phyloP scores from a whole-genome alignment of 2,113 vertebrate species.

The Pteruthius melanotis region DNA sequence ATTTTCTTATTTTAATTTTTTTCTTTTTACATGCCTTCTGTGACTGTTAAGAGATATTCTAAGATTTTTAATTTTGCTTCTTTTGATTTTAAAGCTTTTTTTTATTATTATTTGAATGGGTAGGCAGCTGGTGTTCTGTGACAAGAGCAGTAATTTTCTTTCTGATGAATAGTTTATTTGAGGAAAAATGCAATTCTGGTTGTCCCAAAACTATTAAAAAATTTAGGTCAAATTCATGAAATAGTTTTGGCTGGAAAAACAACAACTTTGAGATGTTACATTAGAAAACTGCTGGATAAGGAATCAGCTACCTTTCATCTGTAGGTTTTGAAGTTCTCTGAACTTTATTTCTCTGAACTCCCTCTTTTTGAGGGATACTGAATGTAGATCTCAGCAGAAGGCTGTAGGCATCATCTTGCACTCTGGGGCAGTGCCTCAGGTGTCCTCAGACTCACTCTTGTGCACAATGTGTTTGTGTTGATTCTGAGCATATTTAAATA shows the following conservation, averaged over 20 bases:
- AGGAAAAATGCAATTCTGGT: slow-evolving; percentile 51
- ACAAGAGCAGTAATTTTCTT: slow-evolving; percentile 61
- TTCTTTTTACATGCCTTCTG: slow-evolving; percentile 50
- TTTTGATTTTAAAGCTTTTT: slow-evolving; percentile 49
- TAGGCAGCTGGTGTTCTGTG: slow-evolving; percentile 51
- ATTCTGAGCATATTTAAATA: not conserved
- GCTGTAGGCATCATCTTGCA: not conserved
- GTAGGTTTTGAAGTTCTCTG: not conserved
- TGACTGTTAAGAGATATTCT: slow-evolving; percentile 33
- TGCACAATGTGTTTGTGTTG: not conserved
- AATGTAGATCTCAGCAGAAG: not conserved
- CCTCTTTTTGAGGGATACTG: not conserved
- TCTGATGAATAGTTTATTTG: slow-evolving; percentile 57
- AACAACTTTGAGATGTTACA: not conserved
- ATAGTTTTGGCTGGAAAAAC: slow-evolving; percentile 38
- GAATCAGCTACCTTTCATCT: slow-evolving; percentile 14
- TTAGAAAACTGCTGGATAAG: slow-evolving; percentile 37
- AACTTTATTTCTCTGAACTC: not conserved
- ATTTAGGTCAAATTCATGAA: slow-evolving; percentile 57
- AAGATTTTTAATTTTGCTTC: slow-evolving; percentile 53
- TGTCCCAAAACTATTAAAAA: slow-evolving; percentile 48
- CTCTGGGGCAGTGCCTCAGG: not conserved
- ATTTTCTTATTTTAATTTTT: not conserved
- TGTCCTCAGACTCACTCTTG: not conserved
- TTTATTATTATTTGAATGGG: slow-evolving; percentile 26